Percentiles rank a stretch among this genome's conserved stretches.
phyloP scores from a whole-genome alignment of 2,888 invertebrate species.

The Hetaerina titia region DNA sequence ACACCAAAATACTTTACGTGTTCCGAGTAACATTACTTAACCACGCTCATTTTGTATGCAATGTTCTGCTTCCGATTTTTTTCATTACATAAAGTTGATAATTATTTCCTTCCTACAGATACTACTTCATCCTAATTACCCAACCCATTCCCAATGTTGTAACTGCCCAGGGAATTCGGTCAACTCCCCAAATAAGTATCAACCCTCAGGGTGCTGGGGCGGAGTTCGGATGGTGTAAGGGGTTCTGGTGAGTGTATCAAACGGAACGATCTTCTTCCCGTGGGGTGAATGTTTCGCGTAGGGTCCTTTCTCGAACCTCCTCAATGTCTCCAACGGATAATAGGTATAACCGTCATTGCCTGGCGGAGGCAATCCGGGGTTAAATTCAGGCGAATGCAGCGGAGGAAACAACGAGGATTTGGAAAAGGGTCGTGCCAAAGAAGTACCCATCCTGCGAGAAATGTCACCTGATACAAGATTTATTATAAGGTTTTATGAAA shows the following conservation, averaged over 20 bases:
- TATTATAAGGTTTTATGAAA: no score
- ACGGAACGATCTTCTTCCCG: neutral
- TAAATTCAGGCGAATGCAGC: neutral
- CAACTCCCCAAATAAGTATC: neutral
- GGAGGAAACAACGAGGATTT: neutral
- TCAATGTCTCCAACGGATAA: no score
- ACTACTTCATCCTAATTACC: neutral
- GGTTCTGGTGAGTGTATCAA: neutral
- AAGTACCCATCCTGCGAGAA: no score
- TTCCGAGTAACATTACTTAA: no score
- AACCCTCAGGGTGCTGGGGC: neutral
- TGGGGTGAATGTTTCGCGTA: neutral
- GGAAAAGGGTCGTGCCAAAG: no score
- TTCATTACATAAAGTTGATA: no score
- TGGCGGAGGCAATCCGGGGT: neutral
- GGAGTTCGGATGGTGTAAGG: neutral
- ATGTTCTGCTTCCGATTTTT: no score
- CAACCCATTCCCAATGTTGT: neutral
- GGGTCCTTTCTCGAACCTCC: neutral
- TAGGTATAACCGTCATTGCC: neutral
- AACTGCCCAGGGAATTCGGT: neutral
- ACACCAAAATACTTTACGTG: no score
- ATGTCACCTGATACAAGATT: no score
- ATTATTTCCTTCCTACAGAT: no score
- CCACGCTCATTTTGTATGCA: no score